Evolutionary conservation across 2,888 invertebrate genomes (phyloP), one percentile per base, ranked within the genome.

Genomic region (Scaptomyza reducta): DNA sequence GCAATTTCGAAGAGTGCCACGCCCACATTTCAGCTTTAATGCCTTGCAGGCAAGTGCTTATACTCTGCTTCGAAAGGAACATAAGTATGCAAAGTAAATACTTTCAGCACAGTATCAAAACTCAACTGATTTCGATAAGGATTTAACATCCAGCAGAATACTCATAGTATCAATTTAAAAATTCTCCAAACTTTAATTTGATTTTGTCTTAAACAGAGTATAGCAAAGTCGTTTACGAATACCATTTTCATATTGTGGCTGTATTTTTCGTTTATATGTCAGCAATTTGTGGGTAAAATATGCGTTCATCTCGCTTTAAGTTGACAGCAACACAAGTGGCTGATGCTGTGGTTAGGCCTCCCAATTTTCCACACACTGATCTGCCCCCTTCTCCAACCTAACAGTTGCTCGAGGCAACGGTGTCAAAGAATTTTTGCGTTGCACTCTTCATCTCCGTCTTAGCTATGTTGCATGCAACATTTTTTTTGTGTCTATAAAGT

Each of bases 221-320:
- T 22, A 22, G 22, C 22, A 4, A 27, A 27, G 27, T 27, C 27
- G 7, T 1, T 7, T 27, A 27, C 1, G 7, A 6, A 5, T 5
- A 7, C 1, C 3, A 27, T 27, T 27, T 22, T 22, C 22, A 22
- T 22, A 22, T 22, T 22, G 4, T 22, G 22, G 5, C 22, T 33
- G 33, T 38, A 10, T 31, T 50, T 14, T 2, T 11, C 7, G 14
- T 14, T 35, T 35, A 40, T 40, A 3, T 61, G 76, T 58, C 70
- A 56, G 81, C 70, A 81, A 81, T 79, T 78, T 76, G 69, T 78
- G 87, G 69, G 69, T 70, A 68, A 77, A 77, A 81, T 73, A 62
- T 71, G 50, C 63, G 65, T 63, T 66, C 46, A 59, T 62, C 55
- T 63, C 49, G 42, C 53, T 67, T 51, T 50, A 51, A 65, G 70